Evolutionary conservation across 2,113 vertebrate genomes (phyloP).

Genomic region (Engystomops pustulosus): DNA sequence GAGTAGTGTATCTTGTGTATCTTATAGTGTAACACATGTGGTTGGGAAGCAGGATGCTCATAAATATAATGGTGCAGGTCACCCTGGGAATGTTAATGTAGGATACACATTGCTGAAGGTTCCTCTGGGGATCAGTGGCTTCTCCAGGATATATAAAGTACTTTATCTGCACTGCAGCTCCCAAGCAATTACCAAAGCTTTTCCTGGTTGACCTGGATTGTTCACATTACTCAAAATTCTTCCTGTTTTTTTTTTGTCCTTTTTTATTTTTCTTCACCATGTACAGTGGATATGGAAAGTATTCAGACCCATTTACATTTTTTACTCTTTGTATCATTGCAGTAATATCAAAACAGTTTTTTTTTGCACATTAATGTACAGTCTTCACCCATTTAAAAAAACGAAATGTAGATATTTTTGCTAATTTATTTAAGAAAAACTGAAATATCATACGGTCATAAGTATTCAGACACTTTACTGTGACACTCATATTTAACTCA

Average conservation of each 20-base stretch:
- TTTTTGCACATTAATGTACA: too few relatives aligned
- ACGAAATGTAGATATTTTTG: too few relatives aligned
- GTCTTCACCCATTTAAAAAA: too few relatives aligned
- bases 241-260: not conserved
- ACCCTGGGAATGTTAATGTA: constrained; percentile 18
- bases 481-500: too few relatives aligned
- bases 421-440: too few relatives aligned
- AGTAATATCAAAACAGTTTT: too few relatives aligned
- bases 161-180: not conserved
- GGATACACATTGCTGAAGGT: constrained; percentile 13
- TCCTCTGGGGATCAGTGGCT: not conserved
- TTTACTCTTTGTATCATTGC: too few relatives aligned
- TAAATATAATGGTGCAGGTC: constrained; percentile 9
- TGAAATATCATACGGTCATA: too few relatives aligned
- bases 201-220: constrained; percentile 25
- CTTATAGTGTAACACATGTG: not conserved
- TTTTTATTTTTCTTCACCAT: not conserved
- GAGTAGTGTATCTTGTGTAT: not conserved
- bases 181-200: not conserved
- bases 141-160: constrained; percentile 18
- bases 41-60: constrained; percentile 12
- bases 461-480: too few relatives aligned
- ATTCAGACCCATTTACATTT: too few relatives aligned
- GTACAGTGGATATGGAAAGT: too few relatives aligned
- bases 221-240: not conserved